phyloP scores from a whole-genome alignment of 1,140 invertebrate species.

The Trachymyrmex septentrionalis region DNA sequence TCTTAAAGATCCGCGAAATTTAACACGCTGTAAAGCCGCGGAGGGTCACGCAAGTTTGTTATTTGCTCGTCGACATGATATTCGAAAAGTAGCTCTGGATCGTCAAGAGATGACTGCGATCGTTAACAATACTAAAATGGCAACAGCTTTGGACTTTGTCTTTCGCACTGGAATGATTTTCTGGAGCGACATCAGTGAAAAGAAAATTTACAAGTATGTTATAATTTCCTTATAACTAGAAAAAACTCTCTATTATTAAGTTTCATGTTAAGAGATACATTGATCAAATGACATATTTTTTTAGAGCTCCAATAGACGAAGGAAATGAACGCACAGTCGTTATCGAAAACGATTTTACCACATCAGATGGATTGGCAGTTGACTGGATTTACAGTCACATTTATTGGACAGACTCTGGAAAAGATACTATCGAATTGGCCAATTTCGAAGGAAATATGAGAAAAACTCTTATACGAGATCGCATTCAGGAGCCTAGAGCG shows the following conservation, averaged over 20 bases:
- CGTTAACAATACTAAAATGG: slow-evolving; percentile 94
- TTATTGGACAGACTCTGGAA: slow-evolving; percentile 98
- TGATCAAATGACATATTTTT: slow-evolving; percentile 33
- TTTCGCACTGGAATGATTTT: slow-evolving; percentile 97
- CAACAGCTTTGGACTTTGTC: slow-evolving; percentile 95
- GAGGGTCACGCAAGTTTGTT: slow-evolving; percentile 95
- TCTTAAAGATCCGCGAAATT: slow-evolving; percentile 93
- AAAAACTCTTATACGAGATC: slow-evolving; percentile 94
- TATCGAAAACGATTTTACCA: slow-evolving; percentile 93
- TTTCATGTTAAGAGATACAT: neutral
- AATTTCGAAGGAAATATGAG: slow-evolving; percentile 96
- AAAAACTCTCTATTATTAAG: neutral
- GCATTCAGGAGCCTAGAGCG: slow-evolving; percentile 96
- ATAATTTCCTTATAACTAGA: neutral
- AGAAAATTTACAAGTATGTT: slow-evolving; percentile 94
- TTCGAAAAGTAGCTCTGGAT: slow-evolving; percentile 95
- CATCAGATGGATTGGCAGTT: slow-evolving; percentile 97
- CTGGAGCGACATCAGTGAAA: slow-evolving; percentile 97
- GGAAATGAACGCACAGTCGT: slow-evolving; percentile 94
- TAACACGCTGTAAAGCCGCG: slow-evolving; percentile 94
- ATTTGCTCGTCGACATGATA: slow-evolving; percentile 94
- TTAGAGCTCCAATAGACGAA: slow-evolving; percentile 95
- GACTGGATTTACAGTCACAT: slow-evolving; percentile 99
- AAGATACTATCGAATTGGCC: slow-evolving; percentile 95
- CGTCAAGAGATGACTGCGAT: slow-evolving; percentile 96